Percentiles rank a stretch among this genome's conserved stretches.
phyloP scores from a whole-genome alignment of 2,797 vertebrate genomes.

The Myripristis murdjan region DNA sequence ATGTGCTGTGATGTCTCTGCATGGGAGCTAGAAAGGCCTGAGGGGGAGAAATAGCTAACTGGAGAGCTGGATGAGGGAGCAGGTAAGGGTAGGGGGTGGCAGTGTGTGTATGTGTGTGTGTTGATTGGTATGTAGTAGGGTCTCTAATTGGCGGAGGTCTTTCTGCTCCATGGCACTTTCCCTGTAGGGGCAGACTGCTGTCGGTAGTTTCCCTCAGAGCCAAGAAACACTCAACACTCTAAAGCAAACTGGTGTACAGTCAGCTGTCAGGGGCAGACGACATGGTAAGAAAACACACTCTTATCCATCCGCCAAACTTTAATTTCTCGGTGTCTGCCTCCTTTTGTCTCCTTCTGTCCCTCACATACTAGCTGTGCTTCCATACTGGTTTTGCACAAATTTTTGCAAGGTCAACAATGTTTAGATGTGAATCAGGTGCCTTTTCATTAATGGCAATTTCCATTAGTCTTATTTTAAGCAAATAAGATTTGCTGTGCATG shows the following conservation, averaged over 20 bases:
- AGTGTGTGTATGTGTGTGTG: slow-evolving; percentile 6
- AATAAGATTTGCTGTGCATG: no score
- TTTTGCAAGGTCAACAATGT: no score
- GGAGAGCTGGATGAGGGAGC: not conserved
- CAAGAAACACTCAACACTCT: slow-evolving; percentile 9
- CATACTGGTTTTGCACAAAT: no score
- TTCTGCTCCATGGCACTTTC: slow-evolving; percentile 19
- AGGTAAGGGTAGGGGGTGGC: not conserved
- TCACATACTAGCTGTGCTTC: no score
- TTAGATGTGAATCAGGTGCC: no score
- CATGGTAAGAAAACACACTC: slow-evolving; percentile 22
- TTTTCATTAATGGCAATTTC: no score
- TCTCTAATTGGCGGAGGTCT: slow-evolving; percentile 47
- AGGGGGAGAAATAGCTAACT: not conserved
- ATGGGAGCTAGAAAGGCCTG: slow-evolving; percentile 11
- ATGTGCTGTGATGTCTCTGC: slow-evolving; percentile 42
- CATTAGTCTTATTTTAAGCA: no score
- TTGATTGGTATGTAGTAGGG: slow-evolving; percentile 22
- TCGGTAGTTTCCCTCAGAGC: slow-evolving; percentile 5
- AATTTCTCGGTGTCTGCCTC: slow-evolving; percentile 39
- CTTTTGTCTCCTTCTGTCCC: slow-evolving; percentile 37
- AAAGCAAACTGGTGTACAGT: slow-evolving; percentile 19
- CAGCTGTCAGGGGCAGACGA: slow-evolving; percentile 28
- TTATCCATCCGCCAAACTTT: slow-evolving; percentile 25
- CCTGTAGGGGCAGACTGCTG: slow-evolving; percentile 1